Evolutionary conservation across 2,113 vertebrate genomes (phyloP), one percentile per base, ranked within the genome.

Genomic region (Serinus canaria): DNA sequence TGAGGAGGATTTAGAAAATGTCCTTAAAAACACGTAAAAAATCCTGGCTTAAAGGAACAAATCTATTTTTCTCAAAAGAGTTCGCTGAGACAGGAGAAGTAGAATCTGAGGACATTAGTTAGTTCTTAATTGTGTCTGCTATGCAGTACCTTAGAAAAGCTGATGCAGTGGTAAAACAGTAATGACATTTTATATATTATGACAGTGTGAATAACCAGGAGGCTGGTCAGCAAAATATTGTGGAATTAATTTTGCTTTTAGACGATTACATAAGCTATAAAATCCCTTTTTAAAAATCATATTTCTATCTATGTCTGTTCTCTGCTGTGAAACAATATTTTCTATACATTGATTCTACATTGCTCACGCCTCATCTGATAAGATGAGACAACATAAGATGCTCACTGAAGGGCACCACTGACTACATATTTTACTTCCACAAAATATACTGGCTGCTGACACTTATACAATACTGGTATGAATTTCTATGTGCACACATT

Each of bases 111-210:
- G 31, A 75, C 47, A 89, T 94, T 92, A 93, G 31, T 62, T 96
- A 93, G 92, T 95, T 95, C 92, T 95, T 97, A 97, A 96, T 97
- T 97, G 59, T 87, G 39, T 96, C 94, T 96, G 59, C 63, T 95
- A 67, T 88, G 82, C 39, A 91, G 72, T 93, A 81, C 4, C 56
- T 95, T 83, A 87, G 82, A 96, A 97, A 95, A 97, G 80, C 83
- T 96, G 92, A 89, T 39, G 59, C 53, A 97, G 55, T 86, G 41
- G 25, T 95, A 89, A 85, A 75, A 96, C 22, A 94, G 60, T 59
- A 95, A 74, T 88, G 87, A 81, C 80, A 94, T 94, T 95, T 97
- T 95, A 95, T 96, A 69, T 68, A 92, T 96, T 95, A 75, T 93
- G 90, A 90, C 93, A 96, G 44, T 90, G 64, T 90, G 46, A 97